A percentile compares a stretch with the other conserved stretches of the same genome.
phyloP scores from a whole-genome alignment of 2,797 vertebrate genomes.

The Typhlichthys eigenmanni region DNA sequence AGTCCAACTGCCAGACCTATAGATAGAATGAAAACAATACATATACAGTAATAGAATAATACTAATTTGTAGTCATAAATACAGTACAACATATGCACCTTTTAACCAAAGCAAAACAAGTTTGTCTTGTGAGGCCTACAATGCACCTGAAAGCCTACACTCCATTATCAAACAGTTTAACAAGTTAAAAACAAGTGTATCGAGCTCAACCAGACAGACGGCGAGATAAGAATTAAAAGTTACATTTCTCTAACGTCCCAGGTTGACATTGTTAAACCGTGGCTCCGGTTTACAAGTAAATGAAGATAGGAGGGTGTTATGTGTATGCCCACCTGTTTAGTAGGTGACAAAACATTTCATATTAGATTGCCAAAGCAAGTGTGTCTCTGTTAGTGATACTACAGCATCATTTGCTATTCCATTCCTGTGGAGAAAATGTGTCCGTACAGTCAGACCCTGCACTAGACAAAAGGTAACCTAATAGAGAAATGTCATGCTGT shows the following conservation, averaged over 20 bases:
- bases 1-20: constrained; percentile 91
- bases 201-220: background rate
- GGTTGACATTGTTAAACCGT: too few species aligned
- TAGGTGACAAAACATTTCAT: constrained; percentile 8
- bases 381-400: constrained; percentile 27
- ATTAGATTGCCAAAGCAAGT: constrained; percentile 6
- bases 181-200: background rate
- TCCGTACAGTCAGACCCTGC: constrained; percentile 6
- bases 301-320: too few species aligned
- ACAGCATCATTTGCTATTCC: constrained; percentile 6
- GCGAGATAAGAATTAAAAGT: constrained; percentile 30
- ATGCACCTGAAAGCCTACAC: background rate
- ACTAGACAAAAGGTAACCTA: background rate
- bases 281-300: too few species aligned
- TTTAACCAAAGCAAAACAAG: background rate
- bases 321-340: background rate
- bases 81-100: background rate
- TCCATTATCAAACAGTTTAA: background rate
- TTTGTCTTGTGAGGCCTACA: background rate
- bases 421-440: constrained; percentile 6
- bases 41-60: background rate
- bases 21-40: background rate
- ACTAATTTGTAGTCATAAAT: background rate
- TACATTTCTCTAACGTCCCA: background rate
- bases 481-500: background rate